phyloP scores from a whole-genome alignment of 2,888 invertebrate genomes.

The Tipula vernalis region DNA sequence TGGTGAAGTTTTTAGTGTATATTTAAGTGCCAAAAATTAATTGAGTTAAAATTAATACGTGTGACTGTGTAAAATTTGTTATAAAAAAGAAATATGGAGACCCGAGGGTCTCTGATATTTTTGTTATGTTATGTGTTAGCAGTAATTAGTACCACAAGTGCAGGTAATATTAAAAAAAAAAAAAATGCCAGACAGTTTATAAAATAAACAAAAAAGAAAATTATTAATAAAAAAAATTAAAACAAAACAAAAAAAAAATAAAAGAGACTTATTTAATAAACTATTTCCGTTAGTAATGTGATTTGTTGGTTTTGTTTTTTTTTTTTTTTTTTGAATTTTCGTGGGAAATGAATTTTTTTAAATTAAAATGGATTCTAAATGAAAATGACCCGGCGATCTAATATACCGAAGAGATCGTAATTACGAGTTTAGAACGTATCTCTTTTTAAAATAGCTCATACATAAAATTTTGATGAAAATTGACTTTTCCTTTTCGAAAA shows the following conservation, averaged over 20 bases:
- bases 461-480: not conserved
- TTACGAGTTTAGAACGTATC: not conserved
- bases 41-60: not conserved
- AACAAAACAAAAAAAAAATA: not conserved
- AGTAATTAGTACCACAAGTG: not conserved
- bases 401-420: not conserved
- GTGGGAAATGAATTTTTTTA: not conserved
- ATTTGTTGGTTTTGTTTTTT: not conserved
- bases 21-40: not conserved
- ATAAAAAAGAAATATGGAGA: not conserved
- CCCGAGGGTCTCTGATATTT: not conserved
- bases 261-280: not conserved
- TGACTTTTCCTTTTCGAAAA: not conserved
- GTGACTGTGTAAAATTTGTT: not conserved
- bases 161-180: not conserved
- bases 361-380: not conserved
- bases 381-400: not conserved
- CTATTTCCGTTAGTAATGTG: not conserved
- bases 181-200: not conserved
- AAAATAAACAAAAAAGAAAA: not conserved
- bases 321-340: not conserved
- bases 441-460: not conserved
- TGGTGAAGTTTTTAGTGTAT: not conserved
- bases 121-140: not conserved
- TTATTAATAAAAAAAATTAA: not conserved